phyloP scores from a whole-genome alignment of 2,888 invertebrate species.

The Lasius platythorax region DNA sequence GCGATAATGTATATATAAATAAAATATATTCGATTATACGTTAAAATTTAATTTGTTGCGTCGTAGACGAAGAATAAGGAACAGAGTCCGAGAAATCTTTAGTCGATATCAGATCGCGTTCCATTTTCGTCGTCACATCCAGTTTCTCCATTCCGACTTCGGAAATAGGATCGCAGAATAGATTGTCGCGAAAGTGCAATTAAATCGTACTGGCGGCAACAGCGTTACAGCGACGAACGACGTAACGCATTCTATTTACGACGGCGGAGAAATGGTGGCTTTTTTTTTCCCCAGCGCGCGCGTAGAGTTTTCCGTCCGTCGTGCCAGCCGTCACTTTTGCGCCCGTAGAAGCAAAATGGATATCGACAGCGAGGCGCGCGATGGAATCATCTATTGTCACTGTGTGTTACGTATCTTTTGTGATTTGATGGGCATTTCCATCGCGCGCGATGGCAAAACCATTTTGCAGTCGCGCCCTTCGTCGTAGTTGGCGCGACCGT shows the following conservation, averaged over 20 bases:
- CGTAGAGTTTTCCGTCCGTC: constrained; percentile 43
- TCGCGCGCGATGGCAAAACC: constrained; percentile 31
- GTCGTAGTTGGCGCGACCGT: constrained; percentile 18
- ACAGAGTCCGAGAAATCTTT: background rate
- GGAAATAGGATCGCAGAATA: constrained; percentile 35
- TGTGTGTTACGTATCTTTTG: constrained; percentile 55
- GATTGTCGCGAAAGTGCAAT: constrained; percentile 36
- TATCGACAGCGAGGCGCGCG: constrained; percentile 55
- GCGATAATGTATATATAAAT: background rate
- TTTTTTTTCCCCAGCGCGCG: background rate
- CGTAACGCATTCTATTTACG: constrained; percentile 40
- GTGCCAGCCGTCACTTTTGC: constrained; percentile 48
- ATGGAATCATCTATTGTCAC: constrained; percentile 56
- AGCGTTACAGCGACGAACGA: constrained; percentile 21
- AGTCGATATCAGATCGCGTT: background rate
- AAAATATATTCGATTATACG: background rate
- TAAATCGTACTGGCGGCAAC: constrained; percentile 22
- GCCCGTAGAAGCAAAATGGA: constrained; percentile 45
- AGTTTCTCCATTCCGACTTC: background rate
- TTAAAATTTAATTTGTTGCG: background rate
- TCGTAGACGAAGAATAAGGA: background rate
- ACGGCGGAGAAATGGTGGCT: background rate
- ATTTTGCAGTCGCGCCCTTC: constrained; percentile 42
- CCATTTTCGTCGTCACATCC: background rate
- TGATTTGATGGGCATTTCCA: constrained; percentile 54